Conservation (phyloP, 1,140 invertebrate species). For the Ladona fulva region DNA sequence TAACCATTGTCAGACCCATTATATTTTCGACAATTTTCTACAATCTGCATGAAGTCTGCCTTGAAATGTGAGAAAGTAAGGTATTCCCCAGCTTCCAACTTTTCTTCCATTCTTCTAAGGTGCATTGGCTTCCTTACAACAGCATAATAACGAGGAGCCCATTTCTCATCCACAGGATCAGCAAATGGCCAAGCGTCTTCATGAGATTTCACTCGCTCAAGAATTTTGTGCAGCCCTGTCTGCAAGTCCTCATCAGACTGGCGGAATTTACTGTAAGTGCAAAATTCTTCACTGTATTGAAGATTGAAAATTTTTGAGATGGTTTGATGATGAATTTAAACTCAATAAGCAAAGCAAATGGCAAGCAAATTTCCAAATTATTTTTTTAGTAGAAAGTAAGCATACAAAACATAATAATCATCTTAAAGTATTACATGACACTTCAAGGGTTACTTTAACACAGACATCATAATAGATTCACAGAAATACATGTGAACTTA, state of each 20-base stretch:
- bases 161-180: conserved; percentile 82
- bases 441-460: too few relatives aligned
- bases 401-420: too few relatives aligned
- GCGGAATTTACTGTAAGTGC: conserved; percentile 50
- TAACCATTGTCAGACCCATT: conserved; percentile 87
- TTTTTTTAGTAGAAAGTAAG: too few relatives aligned
- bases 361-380: too few relatives aligned
- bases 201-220: conserved; percentile 73
- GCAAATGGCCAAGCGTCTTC: conserved; percentile 87
- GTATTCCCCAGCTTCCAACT: conserved; percentile 71
- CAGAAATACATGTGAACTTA: too few relatives aligned
- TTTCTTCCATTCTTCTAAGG: conserved; percentile 76
- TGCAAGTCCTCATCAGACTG: conserved; percentile 72
- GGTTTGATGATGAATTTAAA: too few relatives aligned
- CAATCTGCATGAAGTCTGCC: conserved; percentile 78
- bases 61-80: conserved; percentile 69
- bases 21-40: conserved; percentile 83
- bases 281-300: not conserved
- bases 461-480: too few relatives aligned
- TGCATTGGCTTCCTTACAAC: conserved; percentile 67
- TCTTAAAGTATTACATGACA: too few relatives aligned
- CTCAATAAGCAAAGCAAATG: too few relatives aligned
- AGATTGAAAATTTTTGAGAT: too few relatives aligned
- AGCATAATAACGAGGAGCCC: conserved; percentile 76
- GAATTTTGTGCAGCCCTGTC: conserved; percentile 80